These are phyloP conservation scores for Xenentodon cancila DNA, from an alignment of 2,797 vertebrate species.

Conservation along the genomic window DNA sequence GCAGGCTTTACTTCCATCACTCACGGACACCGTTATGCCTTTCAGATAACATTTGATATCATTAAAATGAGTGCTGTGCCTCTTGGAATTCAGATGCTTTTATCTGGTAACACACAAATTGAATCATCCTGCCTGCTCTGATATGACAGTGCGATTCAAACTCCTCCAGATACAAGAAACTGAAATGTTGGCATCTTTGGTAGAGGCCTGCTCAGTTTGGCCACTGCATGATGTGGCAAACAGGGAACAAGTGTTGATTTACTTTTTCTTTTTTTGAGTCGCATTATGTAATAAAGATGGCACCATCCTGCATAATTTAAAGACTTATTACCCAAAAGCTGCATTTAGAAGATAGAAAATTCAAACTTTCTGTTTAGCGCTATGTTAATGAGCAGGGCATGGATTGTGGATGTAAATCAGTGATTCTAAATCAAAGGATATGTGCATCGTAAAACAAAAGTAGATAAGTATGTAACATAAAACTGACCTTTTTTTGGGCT, in stretches of 20 bases:
- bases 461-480: too few relatives aligned
- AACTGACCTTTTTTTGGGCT: too few relatives aligned
- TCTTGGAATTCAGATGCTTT: conserved; percentile 45
- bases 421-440: too few relatives aligned
- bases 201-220: conserved; percentile 13
- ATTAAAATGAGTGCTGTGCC: conserved; percentile 13
- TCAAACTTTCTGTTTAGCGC: background rate
- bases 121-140: conserved; percentile 41
- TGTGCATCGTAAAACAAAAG: too few relatives aligned
- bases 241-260: conserved; percentile 5
- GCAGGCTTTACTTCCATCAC: conserved; percentile 24
- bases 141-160: conserved; percentile 29
- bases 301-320: background rate
- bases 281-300: conserved; percentile 1
- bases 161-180: conserved; percentile 30
- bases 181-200: conserved; percentile 27
- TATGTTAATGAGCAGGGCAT: too few relatives aligned
- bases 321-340: conserved; percentile 8
- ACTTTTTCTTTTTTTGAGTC: background rate
- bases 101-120: conserved; percentile 63
- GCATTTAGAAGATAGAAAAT: background rate
- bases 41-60: conserved; percentile 61
- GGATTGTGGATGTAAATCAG: too few relatives aligned
- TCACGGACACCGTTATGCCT: conserved; percentile 45
- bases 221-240: conserved; percentile 11